These are phyloP conservation scores for Drosophila novamexicana DNA, from an alignment of 1,140 invertebrate genomes.

Conservation along the genomic window DNA sequence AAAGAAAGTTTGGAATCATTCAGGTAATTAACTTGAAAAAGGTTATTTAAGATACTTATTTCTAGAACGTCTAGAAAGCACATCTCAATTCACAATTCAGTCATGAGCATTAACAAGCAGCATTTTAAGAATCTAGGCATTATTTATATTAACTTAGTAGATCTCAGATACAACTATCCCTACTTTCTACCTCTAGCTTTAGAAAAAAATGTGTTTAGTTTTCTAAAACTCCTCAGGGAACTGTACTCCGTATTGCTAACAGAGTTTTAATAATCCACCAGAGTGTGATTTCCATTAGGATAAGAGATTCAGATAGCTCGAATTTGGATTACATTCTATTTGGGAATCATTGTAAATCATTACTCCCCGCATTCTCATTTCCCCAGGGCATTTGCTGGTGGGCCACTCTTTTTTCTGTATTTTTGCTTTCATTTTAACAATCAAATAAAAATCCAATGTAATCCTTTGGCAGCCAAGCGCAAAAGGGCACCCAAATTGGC, in stretches of 20 bases:
- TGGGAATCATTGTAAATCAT: conserved; percentile 75
- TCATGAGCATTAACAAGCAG: too few relatives aligned
- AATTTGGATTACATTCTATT: conserved; percentile 72
- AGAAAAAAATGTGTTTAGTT: not conserved
- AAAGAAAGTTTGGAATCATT: not conserved
- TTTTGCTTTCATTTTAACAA: conserved; percentile 71
- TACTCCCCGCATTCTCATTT: conserved; percentile 47
- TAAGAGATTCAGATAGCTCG: conserved; percentile 59
- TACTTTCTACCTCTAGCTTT: not conserved
- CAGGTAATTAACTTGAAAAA: too few relatives aligned
- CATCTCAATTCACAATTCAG: too few relatives aligned
- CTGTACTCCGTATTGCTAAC: not conserved
- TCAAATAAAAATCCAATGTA: conserved; percentile 81
- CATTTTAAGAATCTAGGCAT: too few relatives aligned
- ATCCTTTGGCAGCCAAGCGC: conserved; percentile 78
- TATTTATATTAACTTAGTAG: too few relatives aligned
- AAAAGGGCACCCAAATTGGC: conserved; percentile 69
- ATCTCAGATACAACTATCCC: too few relatives aligned
- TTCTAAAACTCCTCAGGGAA: not conserved
- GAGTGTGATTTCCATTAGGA: conserved; percentile 54
- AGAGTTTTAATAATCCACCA: conserved; percentile 24
- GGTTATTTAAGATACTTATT: too few relatives aligned
- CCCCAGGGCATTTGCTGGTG: conserved; percentile 28
- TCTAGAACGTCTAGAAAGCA: too few relatives aligned
- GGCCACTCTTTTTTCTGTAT: conserved; percentile 35